Conservation (phyloP, 2,797 vertebrate genomes). For the Enteromius radiatus region DNA sequence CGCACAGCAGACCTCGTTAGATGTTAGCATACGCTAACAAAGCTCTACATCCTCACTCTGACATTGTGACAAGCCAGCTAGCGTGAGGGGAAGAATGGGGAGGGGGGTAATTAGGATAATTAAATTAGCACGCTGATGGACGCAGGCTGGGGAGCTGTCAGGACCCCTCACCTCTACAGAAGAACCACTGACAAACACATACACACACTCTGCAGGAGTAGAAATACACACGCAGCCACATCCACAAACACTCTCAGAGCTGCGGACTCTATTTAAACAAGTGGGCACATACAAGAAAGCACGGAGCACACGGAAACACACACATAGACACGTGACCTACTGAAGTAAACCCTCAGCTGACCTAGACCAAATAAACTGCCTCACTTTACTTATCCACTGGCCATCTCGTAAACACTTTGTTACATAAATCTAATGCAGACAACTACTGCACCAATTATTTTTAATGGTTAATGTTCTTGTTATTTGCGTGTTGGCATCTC, state of each 20-base stretch:
- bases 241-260: not conserved
- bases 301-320: slow-evolving; percentile 14
- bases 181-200: slow-evolving; percentile 51
- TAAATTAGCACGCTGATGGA: slow-evolving; percentile 81
- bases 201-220: slow-evolving; percentile 34
- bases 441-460: slow-evolving; percentile 70
- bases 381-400: slow-evolving; percentile 54
- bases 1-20: slow-evolving; percentile 71
- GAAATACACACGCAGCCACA: slow-evolving; percentile 35
- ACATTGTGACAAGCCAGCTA: slow-evolving; percentile 54
- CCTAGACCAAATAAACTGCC: slow-evolving; percentile 59
- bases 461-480: slow-evolving; percentile 70
- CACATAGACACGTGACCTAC: slow-evolving; percentile 27
- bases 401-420: slow-evolving; percentile 55
- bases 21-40: slow-evolving; percentile 68
- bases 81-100: slow-evolving; percentile 10
- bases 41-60: slow-evolving; percentile 66
- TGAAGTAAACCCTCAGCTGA: slow-evolving; percentile 42
- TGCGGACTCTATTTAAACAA: slow-evolving; percentile 5
- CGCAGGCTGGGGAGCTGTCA: slow-evolving; percentile 74
- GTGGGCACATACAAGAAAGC: not conserved
- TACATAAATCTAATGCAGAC: slow-evolving; percentile 60
- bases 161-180: slow-evolving; percentile 57
- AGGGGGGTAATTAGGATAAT: slow-evolving; percentile 80
- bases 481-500: slow-evolving; percentile 57